Evolutionary conservation across 2,797 vertebrate genomes (phyloP).

Genomic region (Centropyge bicolor): DNA sequence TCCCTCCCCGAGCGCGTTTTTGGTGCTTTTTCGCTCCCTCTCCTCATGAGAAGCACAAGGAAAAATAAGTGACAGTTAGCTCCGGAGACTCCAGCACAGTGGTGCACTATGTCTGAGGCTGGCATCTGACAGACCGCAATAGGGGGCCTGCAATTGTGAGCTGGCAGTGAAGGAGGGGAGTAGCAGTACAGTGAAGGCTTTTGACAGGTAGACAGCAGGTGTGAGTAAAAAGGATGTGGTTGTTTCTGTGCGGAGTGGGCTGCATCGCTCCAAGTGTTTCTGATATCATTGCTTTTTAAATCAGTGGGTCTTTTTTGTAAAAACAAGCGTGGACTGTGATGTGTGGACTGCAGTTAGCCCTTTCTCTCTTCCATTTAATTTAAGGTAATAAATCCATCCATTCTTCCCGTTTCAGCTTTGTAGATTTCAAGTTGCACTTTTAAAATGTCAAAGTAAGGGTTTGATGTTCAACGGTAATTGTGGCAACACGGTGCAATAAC

Average conservation of each 20-base stretch:
- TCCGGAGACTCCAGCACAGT: constrained; percentile 69
- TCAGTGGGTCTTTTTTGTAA: constrained; percentile 31
- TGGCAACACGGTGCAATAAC: constrained; percentile 46
- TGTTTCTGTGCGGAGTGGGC: constrained; percentile 45
- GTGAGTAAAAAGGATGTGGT: constrained; percentile 70
- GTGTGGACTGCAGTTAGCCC: constrained; percentile 2
- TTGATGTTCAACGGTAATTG: constrained; percentile 66
- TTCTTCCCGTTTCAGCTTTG: constrained; percentile 39
- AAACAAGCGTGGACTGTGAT: constrained; percentile 13
- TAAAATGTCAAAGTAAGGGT: constrained; percentile 64
- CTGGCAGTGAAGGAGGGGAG: constrained; percentile 44
- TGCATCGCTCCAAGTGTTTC: constrained; percentile 54
- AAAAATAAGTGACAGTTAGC: constrained; percentile 77
- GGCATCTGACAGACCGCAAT: constrained; percentile 77
- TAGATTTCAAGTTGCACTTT: constrained; percentile 55
- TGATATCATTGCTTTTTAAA: constrained; percentile 25
- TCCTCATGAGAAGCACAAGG: constrained; percentile 54
- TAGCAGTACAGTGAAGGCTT: constrained; percentile 62
- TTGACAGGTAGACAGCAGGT: constrained; percentile 80
- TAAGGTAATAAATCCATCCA: constrained; percentile 34
- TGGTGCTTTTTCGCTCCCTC: constrained; percentile 32
- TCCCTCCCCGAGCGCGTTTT: constrained; percentile 48
- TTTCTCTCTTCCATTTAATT: constrained; percentile 27
- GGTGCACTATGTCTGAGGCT: constrained; percentile 75
- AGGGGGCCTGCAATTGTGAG: constrained; percentile 70